These are phyloP conservation scores for Thumatha senex DNA, from an alignment of 2,888 invertebrate species.

Conservation along the genomic window DNA sequence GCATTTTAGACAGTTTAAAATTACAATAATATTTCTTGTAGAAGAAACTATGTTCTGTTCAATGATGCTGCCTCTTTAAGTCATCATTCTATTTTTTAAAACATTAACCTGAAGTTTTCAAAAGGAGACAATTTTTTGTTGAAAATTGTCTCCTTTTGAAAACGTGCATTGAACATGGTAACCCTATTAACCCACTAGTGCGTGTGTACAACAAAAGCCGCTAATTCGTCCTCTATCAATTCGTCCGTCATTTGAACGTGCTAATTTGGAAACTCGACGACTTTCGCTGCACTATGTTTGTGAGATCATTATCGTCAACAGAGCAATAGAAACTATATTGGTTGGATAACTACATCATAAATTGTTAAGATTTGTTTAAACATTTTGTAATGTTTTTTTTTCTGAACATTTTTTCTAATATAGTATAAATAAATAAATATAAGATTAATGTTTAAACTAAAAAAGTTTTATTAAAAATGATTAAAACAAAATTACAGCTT, in stretches of 20 bases:
- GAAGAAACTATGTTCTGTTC: not conserved
- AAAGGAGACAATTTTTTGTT: too few relatives aligned
- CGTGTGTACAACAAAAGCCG: slow-evolving; percentile 56
- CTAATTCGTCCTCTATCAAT: slow-evolving; percentile 76
- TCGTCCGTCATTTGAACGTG: slow-evolving; percentile 44
- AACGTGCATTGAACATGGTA: slow-evolving; percentile 20
- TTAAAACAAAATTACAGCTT: too few relatives aligned
- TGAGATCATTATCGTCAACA: slow-evolving; percentile 46
- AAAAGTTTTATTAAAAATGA: too few relatives aligned
- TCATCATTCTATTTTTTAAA: too few relatives aligned
- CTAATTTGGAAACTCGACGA: slow-evolving; percentile 64
- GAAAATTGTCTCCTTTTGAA: too few relatives aligned
- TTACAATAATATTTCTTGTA: not conserved
- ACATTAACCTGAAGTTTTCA: too few relatives aligned
- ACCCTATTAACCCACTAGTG: slow-evolving; percentile 27
- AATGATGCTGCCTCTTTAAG: too few relatives aligned
- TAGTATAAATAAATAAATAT: not conserved
- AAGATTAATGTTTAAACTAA: too few relatives aligned
- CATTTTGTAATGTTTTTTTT: slow-evolving; percentile 1
- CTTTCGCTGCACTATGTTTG: slow-evolving; percentile 56
- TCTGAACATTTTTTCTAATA: not conserved
- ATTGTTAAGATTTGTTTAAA: slow-evolving; percentile 25
- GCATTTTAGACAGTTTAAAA: not conserved
- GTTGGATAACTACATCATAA: slow-evolving; percentile 13
- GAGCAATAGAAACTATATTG: slow-evolving; percentile 31